A percentile compares a stretch with the other conserved stretches of the same genome.
phyloP scores from a whole-genome alignment of 1,140 invertebrate species.

The Listronotus oregonensis region DNA sequence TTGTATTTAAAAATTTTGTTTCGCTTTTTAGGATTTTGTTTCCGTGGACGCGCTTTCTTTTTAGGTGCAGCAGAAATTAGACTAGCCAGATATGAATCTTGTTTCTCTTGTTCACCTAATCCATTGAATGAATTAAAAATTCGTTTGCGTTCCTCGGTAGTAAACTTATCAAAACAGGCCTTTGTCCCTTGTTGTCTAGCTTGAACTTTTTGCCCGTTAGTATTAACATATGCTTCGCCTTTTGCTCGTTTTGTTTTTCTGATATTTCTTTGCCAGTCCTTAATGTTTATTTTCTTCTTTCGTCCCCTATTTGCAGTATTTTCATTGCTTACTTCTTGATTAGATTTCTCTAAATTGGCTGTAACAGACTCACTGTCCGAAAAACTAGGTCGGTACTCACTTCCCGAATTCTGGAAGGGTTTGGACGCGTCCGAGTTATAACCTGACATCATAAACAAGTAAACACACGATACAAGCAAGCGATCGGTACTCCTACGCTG shows the following conservation, averaged over 20 bases:
- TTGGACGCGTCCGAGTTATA: background rate
- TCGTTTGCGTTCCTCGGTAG: no score
- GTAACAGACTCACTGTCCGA: slow-evolving; percentile 2
- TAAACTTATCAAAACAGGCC: no score
- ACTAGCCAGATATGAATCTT: slow-evolving; percentile 5
- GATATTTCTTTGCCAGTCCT: slow-evolving; percentile 1
- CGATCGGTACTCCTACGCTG: no score
- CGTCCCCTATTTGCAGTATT: no score
- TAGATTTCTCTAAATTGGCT: background rate
- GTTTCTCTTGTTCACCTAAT: slow-evolving; percentile 7
- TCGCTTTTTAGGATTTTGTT: slow-evolving; percentile 8
- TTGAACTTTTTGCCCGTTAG: slow-evolving; percentile 1
- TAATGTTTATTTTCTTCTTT: background rate
- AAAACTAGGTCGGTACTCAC: slow-evolving; percentile 6
- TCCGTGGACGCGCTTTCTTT: slow-evolving; percentile 2
- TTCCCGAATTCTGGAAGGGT: slow-evolving; percentile 3
- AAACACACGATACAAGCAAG: no score
- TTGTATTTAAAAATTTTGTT: slow-evolving; percentile 4
- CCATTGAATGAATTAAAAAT: slow-evolving; percentile 7
- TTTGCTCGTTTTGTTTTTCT: slow-evolving; percentile 11
- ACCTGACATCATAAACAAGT: no score
- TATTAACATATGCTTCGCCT: slow-evolving; percentile 7
- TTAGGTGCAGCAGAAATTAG: background rate
- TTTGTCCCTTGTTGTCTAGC: slow-evolving; percentile 1
- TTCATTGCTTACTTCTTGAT: slow-evolving; percentile 6